Base-by-base conservation (phyloP, 23 tunicate genomes). In the Ciona savignyi region DNA sequence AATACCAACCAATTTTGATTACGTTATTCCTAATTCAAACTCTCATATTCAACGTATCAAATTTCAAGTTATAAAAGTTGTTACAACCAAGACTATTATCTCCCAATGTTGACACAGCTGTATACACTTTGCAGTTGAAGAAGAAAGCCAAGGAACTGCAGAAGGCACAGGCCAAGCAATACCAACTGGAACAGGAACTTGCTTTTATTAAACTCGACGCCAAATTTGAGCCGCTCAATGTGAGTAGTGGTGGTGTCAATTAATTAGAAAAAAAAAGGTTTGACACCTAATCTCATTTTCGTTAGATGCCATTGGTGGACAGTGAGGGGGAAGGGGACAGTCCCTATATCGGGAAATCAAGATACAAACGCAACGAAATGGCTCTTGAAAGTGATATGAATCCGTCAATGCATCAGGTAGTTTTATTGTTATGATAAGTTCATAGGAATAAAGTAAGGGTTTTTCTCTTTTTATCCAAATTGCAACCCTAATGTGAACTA, bases 141-240 rank as follows among this genome's bases (percentile, higher is more conserved):
- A 87, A 86, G 60, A 91, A 91, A 69, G 84, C 87, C 4, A 91
- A 91, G 63, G 97, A 91, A 51, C 51, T 91, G 3, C 97, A 91
- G 51, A 71, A 85, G 19, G 86, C 97, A 2, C 97, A 91, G 60
- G 80, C 91, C 48, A 91, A 85, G 60, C 83, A 91, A 35, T 67
- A 73, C 19, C 84, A 85, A 29, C 81, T 91, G 33, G 97, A 91
- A 80, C 97, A 84, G 60, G 97, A 91, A 76, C 77, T 91, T 0
- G 97, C 97, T 3, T 91, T 91, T 29, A 79, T 86, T 21, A 91
- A 91, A 84, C 76, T 91, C 4, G 97, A 91, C 51, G 85, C 78
- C 23, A 91, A 91, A 33, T 91, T 91, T 71, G 92, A 91, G 71
- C 97, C 97, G 6, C 79, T 91, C 15, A 77, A 76, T 72, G 97